Percentiles rank a stretch among this genome's conserved stretches.
These are phyloP conservation scores for Oscheius sp. DNA, from an alignment of 2,888 invertebrate genomes.

Conservation along the genomic window DNA sequence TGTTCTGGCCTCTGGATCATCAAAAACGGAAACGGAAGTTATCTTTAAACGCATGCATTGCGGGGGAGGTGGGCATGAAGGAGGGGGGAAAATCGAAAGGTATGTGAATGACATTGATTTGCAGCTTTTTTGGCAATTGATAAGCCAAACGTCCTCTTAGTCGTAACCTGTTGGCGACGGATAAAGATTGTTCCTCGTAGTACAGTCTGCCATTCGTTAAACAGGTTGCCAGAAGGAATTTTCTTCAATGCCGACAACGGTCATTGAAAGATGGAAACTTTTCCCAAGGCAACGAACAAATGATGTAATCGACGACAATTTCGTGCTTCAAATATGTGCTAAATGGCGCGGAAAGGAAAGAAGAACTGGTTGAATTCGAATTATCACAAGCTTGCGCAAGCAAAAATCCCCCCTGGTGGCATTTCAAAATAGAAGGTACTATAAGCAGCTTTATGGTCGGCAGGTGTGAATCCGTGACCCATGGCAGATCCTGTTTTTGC, in stretches of 20 bases:
- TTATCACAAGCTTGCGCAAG: conserved; percentile 17
- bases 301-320: background rate
- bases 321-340: conserved; percentile 4
- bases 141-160: conserved; percentile 25
- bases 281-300: background rate
- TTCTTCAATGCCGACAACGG: background rate
- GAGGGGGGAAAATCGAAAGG: too few species aligned
- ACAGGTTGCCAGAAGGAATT: background rate
- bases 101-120: too few species aligned
- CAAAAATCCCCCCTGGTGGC: background rate
- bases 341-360: conserved; percentile 3
- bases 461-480: conserved; percentile 20
- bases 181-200: conserved; percentile 5
- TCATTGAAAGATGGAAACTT: background rate
- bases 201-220: conserved; percentile 6
- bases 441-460: conserved; percentile 4
- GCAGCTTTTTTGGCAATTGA: too few species aligned
- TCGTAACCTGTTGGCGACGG: conserved; percentile 25
- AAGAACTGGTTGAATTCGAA: conserved; percentile 10
- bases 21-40: too few species aligned
- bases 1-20: too few species aligned
- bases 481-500: conserved; percentile 15
- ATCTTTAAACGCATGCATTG: too few species aligned
- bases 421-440: background rate
- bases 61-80: too few species aligned